Evolutionary conservation across 2,888 invertebrate genomes (phyloP).

Genomic region (Mellilla xanthometata): DNA sequence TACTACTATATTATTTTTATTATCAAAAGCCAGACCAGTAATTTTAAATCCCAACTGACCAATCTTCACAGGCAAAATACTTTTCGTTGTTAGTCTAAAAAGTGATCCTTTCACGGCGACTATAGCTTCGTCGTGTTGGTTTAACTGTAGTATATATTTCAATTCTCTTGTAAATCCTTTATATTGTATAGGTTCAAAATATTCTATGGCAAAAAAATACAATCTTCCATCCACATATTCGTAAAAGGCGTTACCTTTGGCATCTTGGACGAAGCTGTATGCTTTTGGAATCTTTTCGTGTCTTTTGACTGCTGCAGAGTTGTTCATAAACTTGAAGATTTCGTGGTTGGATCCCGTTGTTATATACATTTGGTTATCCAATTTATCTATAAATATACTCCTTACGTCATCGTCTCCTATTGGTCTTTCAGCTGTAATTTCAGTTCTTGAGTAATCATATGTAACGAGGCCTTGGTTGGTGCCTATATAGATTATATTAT

Average conservation of each 20-base stretch:
- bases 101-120: constrained; percentile 69
- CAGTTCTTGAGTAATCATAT: constrained; percentile 61
- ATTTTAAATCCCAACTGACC: constrained; percentile 70
- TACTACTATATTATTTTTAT: constrained; percentile 64
- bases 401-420: constrained; percentile 73
- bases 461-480: constrained; percentile 69
- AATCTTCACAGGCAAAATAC: constrained; percentile 64
- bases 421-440: constrained; percentile 65
- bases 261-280: constrained; percentile 65
- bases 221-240: constrained; percentile 70
- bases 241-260: constrained; percentile 65
- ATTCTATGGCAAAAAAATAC: constrained; percentile 64
- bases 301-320: constrained; percentile 66
- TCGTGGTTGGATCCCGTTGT: constrained; percentile 65
- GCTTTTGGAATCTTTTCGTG: constrained; percentile 70
- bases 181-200: constrained; percentile 68
- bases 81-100: constrained; percentile 56
- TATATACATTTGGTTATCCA: constrained; percentile 68
- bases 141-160: constrained; percentile 65
- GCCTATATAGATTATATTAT: constrained; percentile 63
- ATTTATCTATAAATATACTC: constrained; percentile 67
- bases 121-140: constrained; percentile 65
- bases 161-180: constrained; percentile 71
- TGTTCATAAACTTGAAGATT: constrained; percentile 65
- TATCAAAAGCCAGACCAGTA: constrained; percentile 66